Evolutionary conservation across 1,140 invertebrate genomes (phyloP).

Genomic region (Philaenus spumarius): DNA sequence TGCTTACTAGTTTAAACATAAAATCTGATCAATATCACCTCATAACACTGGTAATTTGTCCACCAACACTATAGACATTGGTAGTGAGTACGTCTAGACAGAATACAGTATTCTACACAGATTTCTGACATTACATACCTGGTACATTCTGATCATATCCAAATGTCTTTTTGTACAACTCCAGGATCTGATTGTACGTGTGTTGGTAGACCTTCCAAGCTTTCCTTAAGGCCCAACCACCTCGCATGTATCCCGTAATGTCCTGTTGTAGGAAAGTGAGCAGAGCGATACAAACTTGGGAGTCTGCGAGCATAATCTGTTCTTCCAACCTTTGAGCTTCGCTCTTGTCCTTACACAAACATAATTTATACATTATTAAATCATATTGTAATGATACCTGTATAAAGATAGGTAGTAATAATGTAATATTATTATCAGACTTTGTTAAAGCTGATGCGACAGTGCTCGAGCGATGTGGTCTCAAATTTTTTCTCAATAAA

Average conservation of each 20-base stretch:
- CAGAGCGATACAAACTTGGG: constrained; percentile 56
- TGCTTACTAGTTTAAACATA: no score
- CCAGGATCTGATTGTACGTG: constrained; percentile 52
- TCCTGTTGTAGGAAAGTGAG: constrained; percentile 59
- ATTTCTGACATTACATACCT: no score
- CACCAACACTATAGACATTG: no score
- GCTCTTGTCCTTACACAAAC: constrained; percentile 15
- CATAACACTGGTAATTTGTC: no score
- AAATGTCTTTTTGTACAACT: constrained; percentile 45
- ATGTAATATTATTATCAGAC: no score
- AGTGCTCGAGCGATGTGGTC: no score
- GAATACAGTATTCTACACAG: not conserved
- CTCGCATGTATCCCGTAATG: constrained; percentile 58
- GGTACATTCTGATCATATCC: constrained; percentile 17
- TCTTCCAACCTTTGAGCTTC: constrained; percentile 48
- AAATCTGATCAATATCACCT: no score
- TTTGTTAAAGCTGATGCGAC: no score
- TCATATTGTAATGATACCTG: no score
- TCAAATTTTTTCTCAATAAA: no score
- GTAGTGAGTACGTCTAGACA: no score
- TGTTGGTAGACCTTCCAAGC: constrained; percentile 69
- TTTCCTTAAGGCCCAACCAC: constrained; percentile 62
- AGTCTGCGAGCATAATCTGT: constrained; percentile 62
- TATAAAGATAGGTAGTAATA: no score
- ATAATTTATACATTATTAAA: not conserved